phyloP scores from a whole-genome alignment of 2,888 invertebrate species.

The Oasisia sp. region DNA sequence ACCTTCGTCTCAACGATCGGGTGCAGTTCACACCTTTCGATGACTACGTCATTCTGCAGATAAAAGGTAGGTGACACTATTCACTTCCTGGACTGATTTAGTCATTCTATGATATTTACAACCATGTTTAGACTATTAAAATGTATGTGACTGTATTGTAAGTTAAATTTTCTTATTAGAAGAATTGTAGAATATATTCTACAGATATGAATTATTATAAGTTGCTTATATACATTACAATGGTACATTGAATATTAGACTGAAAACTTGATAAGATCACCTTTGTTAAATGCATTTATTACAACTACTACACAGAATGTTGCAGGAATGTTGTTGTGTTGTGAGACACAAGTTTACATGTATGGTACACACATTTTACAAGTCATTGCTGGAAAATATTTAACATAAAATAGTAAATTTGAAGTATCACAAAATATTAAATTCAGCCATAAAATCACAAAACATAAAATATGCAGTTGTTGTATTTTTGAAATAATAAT shows the following conservation, averaged over 20 bases:
- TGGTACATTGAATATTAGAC: too few species aligned
- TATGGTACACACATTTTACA: background rate
- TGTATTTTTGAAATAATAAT: background rate
- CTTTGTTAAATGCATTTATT: too few species aligned
- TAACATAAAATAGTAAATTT: background rate
- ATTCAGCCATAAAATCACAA: background rate
- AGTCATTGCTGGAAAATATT: background rate
- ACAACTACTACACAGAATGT: background rate
- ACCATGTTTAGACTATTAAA: background rate
- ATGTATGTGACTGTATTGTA: background rate
- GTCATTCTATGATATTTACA: background rate
- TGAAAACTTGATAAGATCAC: too few species aligned
- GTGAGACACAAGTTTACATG: too few species aligned
- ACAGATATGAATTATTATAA: background rate
- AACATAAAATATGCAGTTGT: background rate
- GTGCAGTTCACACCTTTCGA: constrained; percentile 76
- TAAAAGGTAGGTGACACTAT: constrained; percentile 76
- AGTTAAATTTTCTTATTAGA: background rate
- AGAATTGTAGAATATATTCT: too few species aligned
- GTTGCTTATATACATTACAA: too few species aligned
- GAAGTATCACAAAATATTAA: background rate
- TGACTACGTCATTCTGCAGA: constrained; percentile 94
- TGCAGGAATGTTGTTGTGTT: background rate
- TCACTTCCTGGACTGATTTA: background rate
- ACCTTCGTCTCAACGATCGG: constrained; percentile 72